Base-by-base conservation (phyloP, 2,797 vertebrate genomes). In the Miichthys miiuy region DNA sequence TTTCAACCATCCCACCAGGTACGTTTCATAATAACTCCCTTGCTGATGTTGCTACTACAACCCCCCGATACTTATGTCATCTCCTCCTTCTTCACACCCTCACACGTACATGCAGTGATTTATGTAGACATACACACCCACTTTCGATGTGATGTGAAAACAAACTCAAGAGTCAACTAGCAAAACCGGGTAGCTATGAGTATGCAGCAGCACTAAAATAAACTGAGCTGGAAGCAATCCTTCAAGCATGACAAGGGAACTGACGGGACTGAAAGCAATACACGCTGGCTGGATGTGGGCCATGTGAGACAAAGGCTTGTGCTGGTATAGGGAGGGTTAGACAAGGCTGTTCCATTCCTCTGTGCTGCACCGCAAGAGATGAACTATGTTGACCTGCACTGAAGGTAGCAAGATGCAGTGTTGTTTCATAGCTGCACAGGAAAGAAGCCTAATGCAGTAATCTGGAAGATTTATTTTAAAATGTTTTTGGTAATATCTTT, bases 141-240 rank as follows among this genome's bases (percentile, higher is more conserved):
- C 80, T 68, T 63, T 73, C 16, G 41, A 52, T 81, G 68, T 76
- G 64, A 68, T 69, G 73, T 30, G 46, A 87, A 80, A 89, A 83
- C 79, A 95, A 91, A 94, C 88, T 88, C 91, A 84, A 94, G 86
- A 93, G 73, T 90, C 91, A 93, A 95, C 96, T 90, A 93, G 95
- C 93, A 92, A 44, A 87, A 94, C 94, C 76, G 86, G 94, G 94
- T 95, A 94, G 91, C 90, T 83, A 63, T 82, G 92, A 93, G 88
- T 88, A 86, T 80, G 89, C 91, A 55, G 86, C 84, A 34, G 81
- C 73, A 68, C 90, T 94, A 95, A 96, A 96, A 95, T 90, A 95
- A 96, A 96, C 95, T 94, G 92, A 92, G 85, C 91, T 94, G 94
- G 91, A 94, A 94, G 92, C 87, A 88, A 92, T 92, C 87, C 85